Percentiles rank a stretch among this genome's conserved stretches.
Evolutionary conservation across 2,113 vertebrate species (phyloP).

Genomic region (Ammodytes marinus): DNA sequence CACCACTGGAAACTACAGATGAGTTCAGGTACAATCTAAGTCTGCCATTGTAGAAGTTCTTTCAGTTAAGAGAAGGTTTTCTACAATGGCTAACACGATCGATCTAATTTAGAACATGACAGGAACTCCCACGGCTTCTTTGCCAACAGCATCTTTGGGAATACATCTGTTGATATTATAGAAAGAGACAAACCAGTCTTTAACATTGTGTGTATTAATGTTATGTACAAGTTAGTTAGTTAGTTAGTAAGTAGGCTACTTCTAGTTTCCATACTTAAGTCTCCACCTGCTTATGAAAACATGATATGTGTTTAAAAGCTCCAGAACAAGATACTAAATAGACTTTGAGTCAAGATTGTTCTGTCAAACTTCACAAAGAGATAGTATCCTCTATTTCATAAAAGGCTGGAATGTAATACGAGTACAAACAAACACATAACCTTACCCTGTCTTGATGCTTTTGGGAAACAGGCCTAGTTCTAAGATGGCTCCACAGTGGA

Average conservation of each 20-base stretch:
- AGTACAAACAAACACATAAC: not conserved
- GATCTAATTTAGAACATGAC: not conserved
- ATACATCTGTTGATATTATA: not conserved
- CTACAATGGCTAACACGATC: constrained; percentile 39
- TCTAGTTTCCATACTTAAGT: not conserved
- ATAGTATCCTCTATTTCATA: not conserved
- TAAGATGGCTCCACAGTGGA: not conserved
- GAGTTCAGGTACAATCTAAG: not conserved
- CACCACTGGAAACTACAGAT: constrained; percentile 36
- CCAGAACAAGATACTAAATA: not conserved
- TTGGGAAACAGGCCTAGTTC: constrained; percentile 47
- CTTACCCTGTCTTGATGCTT: constrained; percentile 24
- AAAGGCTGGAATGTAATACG: not conserved
- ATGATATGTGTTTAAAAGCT: not conserved
- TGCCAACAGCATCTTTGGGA: constrained; percentile 59
- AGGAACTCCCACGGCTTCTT: constrained; percentile 24
- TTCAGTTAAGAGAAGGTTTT: constrained; percentile 15
- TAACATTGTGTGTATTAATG: not conserved
- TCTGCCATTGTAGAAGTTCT: constrained; percentile 45
- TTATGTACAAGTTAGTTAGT: too few relatives aligned
- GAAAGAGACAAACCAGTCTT: not conserved
- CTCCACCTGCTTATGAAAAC: not conserved
- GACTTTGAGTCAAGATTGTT: not conserved
- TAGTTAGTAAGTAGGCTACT: too few relatives aligned
- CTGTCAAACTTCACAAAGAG: not conserved